These are phyloP conservation scores for Neoaliturus tenellus DNA, from an alignment of 2,888 invertebrate species.

Conservation along the genomic window DNA sequence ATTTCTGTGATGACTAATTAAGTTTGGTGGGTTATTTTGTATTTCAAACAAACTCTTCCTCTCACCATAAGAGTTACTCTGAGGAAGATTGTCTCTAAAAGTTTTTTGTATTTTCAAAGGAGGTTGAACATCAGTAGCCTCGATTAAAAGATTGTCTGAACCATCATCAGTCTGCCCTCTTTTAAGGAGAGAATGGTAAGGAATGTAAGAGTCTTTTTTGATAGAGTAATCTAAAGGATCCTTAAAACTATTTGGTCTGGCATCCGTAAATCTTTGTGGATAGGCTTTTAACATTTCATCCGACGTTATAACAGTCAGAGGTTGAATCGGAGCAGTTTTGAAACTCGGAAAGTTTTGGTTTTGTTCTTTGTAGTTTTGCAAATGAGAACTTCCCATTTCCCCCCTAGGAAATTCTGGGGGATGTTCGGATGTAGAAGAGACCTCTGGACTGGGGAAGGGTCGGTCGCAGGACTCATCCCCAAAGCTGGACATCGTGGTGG, in stretches of 20 bases:
- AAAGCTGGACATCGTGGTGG: conserved; percentile 56
- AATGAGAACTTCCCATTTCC: conserved; percentile 54
- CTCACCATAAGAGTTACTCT: not conserved
- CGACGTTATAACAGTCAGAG: conserved; percentile 61
- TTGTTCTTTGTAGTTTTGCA: conserved; percentile 58
- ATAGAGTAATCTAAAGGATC: conserved; percentile 66
- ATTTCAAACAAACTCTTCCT: conserved; percentile 31
- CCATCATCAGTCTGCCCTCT: conserved; percentile 1
- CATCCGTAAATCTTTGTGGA: conserved; percentile 10
- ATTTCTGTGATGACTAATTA: not conserved
- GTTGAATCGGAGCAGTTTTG: conserved; percentile 23
- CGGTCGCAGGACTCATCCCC: conserved; percentile 54
- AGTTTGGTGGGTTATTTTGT: conserved; percentile 10
- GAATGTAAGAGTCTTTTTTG: conserved; percentile 59
- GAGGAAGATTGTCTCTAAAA: not conserved
- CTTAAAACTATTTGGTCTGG: conserved; percentile 44
- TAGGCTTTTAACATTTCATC: conserved; percentile 18
- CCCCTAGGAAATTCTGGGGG: conserved; percentile 32
- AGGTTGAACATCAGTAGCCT: conserved; percentile 31
- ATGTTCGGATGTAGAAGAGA: conserved; percentile 41
- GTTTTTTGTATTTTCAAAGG: conserved; percentile 38
- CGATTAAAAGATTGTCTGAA: conserved; percentile 51
- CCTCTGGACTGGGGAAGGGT: conserved; percentile 58
- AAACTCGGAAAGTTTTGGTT: conserved; percentile 51
- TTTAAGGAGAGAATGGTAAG: not conserved